These are phyloP conservation scores for Oedothorax gibbosus DNA, from an alignment of 1,140 invertebrate species.

Conservation along the genomic window DNA sequence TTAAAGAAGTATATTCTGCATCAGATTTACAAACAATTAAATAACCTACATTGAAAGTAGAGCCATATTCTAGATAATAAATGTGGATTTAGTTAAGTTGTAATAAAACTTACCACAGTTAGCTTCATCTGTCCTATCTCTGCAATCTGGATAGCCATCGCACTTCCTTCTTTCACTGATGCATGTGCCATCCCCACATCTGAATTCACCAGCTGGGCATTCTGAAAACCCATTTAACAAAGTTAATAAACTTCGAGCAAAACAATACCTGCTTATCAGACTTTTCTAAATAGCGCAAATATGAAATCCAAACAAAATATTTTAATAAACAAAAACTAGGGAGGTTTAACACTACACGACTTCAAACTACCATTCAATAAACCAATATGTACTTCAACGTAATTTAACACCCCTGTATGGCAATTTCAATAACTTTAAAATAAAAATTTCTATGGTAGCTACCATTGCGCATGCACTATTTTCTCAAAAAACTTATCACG, in stretches of 20 bases:
- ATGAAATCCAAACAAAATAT: not conserved
- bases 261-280: not conserved
- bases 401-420: too few species aligned
- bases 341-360: too few species aligned
- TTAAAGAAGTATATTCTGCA: too few species aligned
- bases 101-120: slow-evolving; percentile 63
- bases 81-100: not conserved
- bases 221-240: slow-evolving; percentile 10
- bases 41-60: too few species aligned
- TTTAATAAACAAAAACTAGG: not conserved
- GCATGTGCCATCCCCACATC: slow-evolving; percentile 71
- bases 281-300: not conserved
- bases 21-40: too few species aligned
- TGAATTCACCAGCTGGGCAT: slow-evolving; percentile 61
- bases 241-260: not conserved
- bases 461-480: too few species aligned
- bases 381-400: too few species aligned
- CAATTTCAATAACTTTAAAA: too few species aligned
- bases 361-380: too few species aligned
- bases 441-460: too few species aligned
- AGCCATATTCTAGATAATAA: too few species aligned
- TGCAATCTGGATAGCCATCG: slow-evolving; percentile 71
- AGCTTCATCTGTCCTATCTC: slow-evolving; percentile 65
- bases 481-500: too few species aligned
- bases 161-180: slow-evolving; percentile 67